Percentiles rank a stretch among this genome's conserved stretches.
Conservation (phyloP, 2,113 vertebrate genomes). For the Myotis yumanensis region DNA sequence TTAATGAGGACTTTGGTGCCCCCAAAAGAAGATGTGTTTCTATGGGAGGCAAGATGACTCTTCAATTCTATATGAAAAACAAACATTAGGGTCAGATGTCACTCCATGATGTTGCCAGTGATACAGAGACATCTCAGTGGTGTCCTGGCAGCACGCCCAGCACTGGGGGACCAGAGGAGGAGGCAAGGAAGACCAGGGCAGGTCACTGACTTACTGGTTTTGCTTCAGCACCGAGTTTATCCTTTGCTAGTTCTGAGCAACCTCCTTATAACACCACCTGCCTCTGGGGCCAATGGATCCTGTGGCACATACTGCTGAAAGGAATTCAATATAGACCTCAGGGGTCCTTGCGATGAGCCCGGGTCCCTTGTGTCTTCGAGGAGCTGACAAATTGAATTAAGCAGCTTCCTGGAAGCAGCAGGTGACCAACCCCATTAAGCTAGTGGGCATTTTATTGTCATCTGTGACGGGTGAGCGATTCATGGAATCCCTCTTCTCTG, state of each 20-base stretch:
- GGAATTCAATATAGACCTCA: constrained; percentile 70
- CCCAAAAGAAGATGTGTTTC: constrained; percentile 1
- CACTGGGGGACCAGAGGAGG: not conserved
- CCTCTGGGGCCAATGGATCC: not conserved
- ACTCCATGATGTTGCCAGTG: not conserved
- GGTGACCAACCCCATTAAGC: constrained; percentile 77
- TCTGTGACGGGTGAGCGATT: constrained; percentile 77
- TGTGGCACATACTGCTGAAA: constrained; percentile 11
- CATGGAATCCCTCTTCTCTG: constrained; percentile 72
- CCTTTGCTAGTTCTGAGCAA: not conserved
- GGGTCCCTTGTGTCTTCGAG: constrained; percentile 58
- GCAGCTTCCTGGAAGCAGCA: constrained; percentile 70
- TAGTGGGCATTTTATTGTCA: constrained; percentile 72
- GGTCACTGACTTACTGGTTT: not conserved
- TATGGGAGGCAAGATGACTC: not conserved
- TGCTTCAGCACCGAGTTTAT: not conserved
- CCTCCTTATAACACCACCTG: not conserved
- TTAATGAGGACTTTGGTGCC: not conserved
- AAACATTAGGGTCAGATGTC: not conserved
- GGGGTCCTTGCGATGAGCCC: constrained; percentile 32
- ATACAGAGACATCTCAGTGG: not conserved
- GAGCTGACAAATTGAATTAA: constrained; percentile 79
- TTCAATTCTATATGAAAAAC: constrained; percentile 34
- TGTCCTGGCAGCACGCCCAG: not conserved
- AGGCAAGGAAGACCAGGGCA: not conserved